These are phyloP conservation scores for Anabas testudineus DNA, from an alignment of 2,797 vertebrate genomes.

Conservation along the genomic window DNA sequence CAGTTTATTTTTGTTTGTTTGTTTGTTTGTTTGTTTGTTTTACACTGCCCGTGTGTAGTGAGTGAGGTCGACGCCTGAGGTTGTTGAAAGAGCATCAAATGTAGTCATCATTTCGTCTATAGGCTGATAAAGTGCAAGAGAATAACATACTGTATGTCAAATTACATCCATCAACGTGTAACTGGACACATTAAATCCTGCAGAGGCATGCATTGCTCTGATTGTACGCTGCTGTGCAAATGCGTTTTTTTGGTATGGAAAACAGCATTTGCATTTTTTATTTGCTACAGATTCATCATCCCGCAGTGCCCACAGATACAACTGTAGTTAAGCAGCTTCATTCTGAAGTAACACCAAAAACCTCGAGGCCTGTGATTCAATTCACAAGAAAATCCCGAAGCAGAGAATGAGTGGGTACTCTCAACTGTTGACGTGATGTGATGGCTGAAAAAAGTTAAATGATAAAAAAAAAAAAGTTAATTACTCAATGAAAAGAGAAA, in stretches of 20 bases:
- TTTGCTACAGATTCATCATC: constrained; percentile 55
- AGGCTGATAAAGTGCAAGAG: too few species aligned
- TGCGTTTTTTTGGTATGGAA: constrained; percentile 34
- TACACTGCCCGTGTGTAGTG: too few species aligned
- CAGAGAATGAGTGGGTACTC: constrained; percentile 10
- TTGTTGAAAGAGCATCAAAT: too few species aligned
- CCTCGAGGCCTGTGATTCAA: constrained; percentile 16
- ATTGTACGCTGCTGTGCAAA: constrained; percentile 45
- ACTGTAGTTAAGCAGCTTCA: constrained; percentile 25
- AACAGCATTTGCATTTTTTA: constrained; percentile 62
- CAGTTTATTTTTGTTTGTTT: too few species aligned
- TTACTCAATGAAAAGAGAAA: not conserved
- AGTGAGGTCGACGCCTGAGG: too few species aligned
- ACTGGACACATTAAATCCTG: constrained; percentile 33
- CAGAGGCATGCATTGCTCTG: constrained; percentile 25
- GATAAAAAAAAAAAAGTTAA: not conserved
- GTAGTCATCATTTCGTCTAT: too few species aligned
- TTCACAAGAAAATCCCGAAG: constrained; percentile 11
- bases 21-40: too few species aligned
- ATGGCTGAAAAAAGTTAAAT: not conserved
- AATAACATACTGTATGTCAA: too few species aligned
- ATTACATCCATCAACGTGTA: constrained; percentile 23
- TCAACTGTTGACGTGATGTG: not conserved
- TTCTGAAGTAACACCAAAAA: constrained; percentile 27
- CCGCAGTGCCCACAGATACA: constrained; percentile 21